These are phyloP conservation scores for Ammodytes dubius DNA, from an alignment of 2,113 vertebrate genomes.

Conservation along the genomic window DNA sequence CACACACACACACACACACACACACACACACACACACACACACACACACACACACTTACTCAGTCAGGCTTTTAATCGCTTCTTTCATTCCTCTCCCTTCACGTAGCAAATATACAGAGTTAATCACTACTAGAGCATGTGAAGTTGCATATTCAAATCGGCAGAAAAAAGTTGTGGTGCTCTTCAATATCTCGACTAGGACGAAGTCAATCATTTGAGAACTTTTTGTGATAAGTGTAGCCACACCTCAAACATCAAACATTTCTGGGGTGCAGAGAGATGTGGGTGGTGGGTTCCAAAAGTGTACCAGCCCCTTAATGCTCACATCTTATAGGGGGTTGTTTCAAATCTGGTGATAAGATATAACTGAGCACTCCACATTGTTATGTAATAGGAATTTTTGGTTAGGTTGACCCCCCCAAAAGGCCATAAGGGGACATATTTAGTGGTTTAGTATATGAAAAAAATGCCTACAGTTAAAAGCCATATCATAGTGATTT, in stretches of 20 bases:
- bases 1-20: slow-evolving; percentile 17
- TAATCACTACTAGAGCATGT: neutral
- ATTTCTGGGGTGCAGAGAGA: neutral
- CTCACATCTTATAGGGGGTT: no score
- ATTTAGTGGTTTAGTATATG: no score
- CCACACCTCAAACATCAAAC: neutral
- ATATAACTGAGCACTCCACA: no score
- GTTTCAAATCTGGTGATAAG: no score
- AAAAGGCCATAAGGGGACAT: no score
- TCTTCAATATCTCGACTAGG: neutral
- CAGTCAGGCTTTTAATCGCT: neutral
- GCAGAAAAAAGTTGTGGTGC: neutral
- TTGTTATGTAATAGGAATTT: no score
- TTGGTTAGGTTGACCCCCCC: no score
- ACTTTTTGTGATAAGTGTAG: neutral
- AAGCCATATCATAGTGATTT: no score
- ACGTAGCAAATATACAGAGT: neutral
- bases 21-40: neutral
- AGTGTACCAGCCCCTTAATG: no score
- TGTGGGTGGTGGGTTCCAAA: no score
- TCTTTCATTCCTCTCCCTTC: neutral
- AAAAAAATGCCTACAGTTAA: no score
- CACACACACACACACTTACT: neutral
- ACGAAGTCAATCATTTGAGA: neutral
- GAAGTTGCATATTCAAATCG: neutral